Base-by-base conservation (phyloP, 1,140 invertebrate genomes). In the Pseudobourletiella spinata region DNA sequence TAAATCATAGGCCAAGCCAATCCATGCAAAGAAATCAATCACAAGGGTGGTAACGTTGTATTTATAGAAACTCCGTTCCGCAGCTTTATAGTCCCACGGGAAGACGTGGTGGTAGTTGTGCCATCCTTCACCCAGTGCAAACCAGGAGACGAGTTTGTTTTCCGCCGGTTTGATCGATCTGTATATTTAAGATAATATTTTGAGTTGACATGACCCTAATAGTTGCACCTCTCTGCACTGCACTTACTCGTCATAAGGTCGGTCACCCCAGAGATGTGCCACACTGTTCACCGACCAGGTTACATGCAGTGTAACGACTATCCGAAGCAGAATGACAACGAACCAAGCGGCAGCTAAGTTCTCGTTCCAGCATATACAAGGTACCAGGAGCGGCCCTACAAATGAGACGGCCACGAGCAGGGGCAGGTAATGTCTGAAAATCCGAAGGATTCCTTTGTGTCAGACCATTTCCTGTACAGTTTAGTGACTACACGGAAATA, bases 251-350 rank as follows among this genome's bases (percentile, higher is more conserved):
- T 84, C 82, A 68, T 83, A 84, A 0, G 83, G 82, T 60, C 74
- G 74, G 60, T 74, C 73, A 28, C 83, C 83, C 72, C 78, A 80
- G 68, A 79, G 74, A 70, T 83, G 82, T n/a, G 82, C 82, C 24
- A 77, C 76, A 66, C 76, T 92, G 76, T 98, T 98, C 1, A 98
- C 94, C 42, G 93, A 78, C 95, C 95, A 98, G 2, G 95, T 98
- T 65, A 86, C 84, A 73, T 99, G 92, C 20, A 98, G 78, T 14
- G 86, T 88, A 69, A 88, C 84, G 14, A 84, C 81, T 75, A 95
- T 98, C 35, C 94, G 83, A 71, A 95, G 83, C 69, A 97, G 76
- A 1, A 86, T 84, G 16, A 86, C 80, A 2, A 96, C 80, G 74
- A 90, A 92, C 78, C 87, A 95, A 1, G 90, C 81, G 71, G 88